Conservation (phyloP, 2,797 vertebrate species). For the Gymnopithys bicolor region DNA sequence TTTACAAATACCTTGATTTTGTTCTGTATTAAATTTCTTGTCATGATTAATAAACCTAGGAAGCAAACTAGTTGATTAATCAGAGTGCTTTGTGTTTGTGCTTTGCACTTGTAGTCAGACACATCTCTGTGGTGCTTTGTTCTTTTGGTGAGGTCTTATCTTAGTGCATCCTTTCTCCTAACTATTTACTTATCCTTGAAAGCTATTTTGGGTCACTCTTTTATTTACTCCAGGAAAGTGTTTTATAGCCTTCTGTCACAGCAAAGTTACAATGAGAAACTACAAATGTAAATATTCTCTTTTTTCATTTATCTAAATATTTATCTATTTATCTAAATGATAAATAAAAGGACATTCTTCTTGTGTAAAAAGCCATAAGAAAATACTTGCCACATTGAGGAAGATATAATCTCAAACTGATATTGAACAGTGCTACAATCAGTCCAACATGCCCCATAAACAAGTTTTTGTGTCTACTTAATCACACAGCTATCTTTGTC, state of each 20-base stretch:
- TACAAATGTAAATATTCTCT: background rate
- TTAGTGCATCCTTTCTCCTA: background rate
- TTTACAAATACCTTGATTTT: constrained; percentile 60
- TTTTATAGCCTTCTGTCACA: constrained; percentile 8
- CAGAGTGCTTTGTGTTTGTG: constrained; percentile 37
- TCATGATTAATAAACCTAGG: constrained; percentile 68
- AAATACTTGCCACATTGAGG: background rate
- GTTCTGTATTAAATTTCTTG: constrained; percentile 63
- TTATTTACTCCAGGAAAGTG: background rate
- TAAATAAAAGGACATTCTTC: constrained; percentile 7
- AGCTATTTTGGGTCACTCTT: background rate
- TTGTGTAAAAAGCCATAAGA: background rate
- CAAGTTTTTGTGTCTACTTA: background rate
- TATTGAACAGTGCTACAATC: background rate
- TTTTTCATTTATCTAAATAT: background rate
- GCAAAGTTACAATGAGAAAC: background rate
- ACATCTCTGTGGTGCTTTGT: constrained; percentile 10
- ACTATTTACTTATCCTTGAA: background rate
- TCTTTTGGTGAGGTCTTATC: constrained; percentile 29
- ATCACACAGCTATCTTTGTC: background rate
- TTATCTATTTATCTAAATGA: background rate
- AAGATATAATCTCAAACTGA: background rate
- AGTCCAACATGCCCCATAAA: background rate
- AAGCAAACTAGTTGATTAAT: constrained; percentile 61
- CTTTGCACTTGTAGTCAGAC: constrained; percentile 41